A percentile compares a stretch with the other conserved stretches of the same genome.
These are phyloP conservation scores for Aptenodytes forsteri DNA, from an alignment of 2,113 vertebrate species.

Conservation along the genomic window DNA sequence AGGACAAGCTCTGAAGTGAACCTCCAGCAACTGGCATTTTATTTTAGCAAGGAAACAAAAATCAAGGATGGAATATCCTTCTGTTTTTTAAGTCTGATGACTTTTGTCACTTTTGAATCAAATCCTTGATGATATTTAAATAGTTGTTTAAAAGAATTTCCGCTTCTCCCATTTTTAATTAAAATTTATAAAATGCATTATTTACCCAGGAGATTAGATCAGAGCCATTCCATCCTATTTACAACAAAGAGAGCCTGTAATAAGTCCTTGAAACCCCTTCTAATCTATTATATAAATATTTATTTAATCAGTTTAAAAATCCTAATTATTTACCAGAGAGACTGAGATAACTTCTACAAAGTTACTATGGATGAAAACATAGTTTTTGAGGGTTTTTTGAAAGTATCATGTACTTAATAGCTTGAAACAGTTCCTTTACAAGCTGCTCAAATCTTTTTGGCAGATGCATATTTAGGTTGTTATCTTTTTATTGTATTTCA, in stretches of 20 bases:
- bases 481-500: background rate
- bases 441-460: background rate
- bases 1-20: background rate
- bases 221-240: constrained; percentile 28
- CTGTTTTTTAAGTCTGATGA: background rate
- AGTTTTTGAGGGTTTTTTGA: background rate
- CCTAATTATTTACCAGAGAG: constrained; percentile 45
- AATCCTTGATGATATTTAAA: background rate
- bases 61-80: background rate
- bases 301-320: constrained; percentile 34
- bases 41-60: background rate
- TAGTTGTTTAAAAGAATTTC: constrained; percentile 12
- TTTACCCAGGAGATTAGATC: constrained; percentile 48
- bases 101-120: constrained; percentile 1
- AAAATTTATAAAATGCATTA: constrained; percentile 26
- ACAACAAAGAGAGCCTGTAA: background rate
- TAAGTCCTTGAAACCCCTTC: constrained; percentile 44
- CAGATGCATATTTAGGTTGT: background rate
- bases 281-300: constrained; percentile 38
- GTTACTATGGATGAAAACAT: background rate
- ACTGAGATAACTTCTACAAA: background rate
- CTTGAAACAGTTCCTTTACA: background rate
- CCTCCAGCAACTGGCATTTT: background rate
- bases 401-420: background rate
- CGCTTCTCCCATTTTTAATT: constrained; percentile 19